Conservation (phyloP, 2,888 invertebrate species). For the Malachius bipustulatus region DNA sequence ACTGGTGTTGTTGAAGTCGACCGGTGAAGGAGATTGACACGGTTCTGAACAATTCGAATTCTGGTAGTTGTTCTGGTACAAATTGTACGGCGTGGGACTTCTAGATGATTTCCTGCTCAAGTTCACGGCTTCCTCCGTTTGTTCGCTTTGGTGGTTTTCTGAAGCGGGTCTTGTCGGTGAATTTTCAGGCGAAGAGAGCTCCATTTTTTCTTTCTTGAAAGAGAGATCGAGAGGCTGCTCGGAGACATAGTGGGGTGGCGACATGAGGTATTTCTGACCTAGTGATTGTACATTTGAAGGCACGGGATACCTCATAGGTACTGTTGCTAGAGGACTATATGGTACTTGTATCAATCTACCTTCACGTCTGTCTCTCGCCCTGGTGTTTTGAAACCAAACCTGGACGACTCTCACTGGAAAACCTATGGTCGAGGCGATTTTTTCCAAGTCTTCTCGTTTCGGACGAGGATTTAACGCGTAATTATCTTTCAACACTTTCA, state of each 20-base stretch:
- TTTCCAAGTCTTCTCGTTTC: conserved; percentile 83
- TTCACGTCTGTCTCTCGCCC: conserved; percentile 76
- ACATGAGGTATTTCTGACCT: conserved; percentile 8
- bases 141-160: conserved; percentile 48
- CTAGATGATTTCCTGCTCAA: conserved; percentile 59
- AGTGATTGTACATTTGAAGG: conserved; percentile 12
- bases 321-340: conserved; percentile 30
- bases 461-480: conserved; percentile 87
- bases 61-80: conserved; percentile 41
- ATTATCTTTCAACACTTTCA: conserved; percentile 76
- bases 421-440: conserved; percentile 69
- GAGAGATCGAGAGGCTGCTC: conserved; percentile 89
- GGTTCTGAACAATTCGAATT: conserved; percentile 48
- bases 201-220: conserved; percentile 54
- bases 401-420: conserved; percentile 72
- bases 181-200: conserved; percentile 47
- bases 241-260: conserved; percentile 24
- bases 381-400: conserved; percentile 95
- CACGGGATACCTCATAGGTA: conserved; percentile 15
- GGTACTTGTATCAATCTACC: conserved; percentile 41
- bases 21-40: conserved; percentile 34
- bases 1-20: conserved; percentile 37
- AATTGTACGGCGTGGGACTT: conserved; percentile 41
- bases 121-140: conserved; percentile 63
- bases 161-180: conserved; percentile 54